Evolutionary conservation across 2,113 vertebrate genomes (phyloP).

Genomic region (Rafetus swinhoei): DNA sequence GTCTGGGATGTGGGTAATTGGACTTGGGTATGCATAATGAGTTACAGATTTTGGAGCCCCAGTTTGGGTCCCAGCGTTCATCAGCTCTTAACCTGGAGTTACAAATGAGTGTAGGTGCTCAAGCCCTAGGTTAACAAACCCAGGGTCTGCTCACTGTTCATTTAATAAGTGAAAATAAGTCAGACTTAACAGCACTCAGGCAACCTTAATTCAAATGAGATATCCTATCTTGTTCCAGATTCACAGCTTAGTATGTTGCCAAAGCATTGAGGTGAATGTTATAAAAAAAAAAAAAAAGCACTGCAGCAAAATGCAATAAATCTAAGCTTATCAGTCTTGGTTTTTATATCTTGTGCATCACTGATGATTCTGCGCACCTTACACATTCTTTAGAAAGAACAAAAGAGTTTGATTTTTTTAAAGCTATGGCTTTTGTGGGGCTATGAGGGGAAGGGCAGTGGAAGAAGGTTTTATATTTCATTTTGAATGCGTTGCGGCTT

Average conservation of each 20-base stretch:
- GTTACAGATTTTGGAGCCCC: background rate
- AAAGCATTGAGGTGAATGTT: background rate
- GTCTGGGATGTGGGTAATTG: background rate
- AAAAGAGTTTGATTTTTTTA: background rate
- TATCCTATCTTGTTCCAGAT: background rate
- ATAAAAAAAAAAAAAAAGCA: background rate
- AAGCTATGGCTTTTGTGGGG: background rate
- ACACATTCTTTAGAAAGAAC: background rate
- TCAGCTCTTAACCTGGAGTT: background rate
- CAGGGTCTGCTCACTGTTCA: background rate
- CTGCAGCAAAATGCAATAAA: background rate
- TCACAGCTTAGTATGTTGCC: slow-evolving; percentile 9
- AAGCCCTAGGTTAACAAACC: background rate
- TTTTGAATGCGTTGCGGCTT: background rate
- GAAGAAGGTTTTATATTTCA: background rate
- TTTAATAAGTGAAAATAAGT: slow-evolving; percentile 2
- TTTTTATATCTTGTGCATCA: background rate
- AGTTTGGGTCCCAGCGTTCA: background rate
- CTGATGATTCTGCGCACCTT: background rate
- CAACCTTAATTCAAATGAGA: background rate
- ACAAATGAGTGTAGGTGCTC: background rate
- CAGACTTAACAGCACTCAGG: background rate
- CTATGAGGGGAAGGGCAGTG: background rate
- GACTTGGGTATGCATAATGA: background rate
- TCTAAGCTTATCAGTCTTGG: background rate